A percentile compares a stretch with the other conserved stretches of the same genome.
Conservation (phyloP, 2,797 vertebrate genomes). For the Sciurus vulgaris region DNA sequence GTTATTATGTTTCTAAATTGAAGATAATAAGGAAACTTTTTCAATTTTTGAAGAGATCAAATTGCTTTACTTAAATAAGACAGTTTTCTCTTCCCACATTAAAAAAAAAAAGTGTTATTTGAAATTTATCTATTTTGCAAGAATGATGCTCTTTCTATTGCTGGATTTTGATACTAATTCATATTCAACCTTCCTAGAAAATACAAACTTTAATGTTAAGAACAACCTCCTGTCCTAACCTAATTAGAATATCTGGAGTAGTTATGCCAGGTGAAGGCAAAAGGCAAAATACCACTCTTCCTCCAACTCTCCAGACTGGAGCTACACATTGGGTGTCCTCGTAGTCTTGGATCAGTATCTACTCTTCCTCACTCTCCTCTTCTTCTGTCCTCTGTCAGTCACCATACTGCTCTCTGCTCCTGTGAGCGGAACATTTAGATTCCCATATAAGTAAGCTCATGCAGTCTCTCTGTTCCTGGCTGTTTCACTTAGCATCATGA, state of each 20-base stretch:
- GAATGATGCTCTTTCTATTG: background rate
- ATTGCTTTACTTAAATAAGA: background rate
- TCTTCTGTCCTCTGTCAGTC: no score
- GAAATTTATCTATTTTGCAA: background rate
- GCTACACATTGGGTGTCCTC: background rate
- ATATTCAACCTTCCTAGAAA: background rate
- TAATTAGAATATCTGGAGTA: background rate
- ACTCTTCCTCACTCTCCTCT: no score
- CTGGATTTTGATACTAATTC: background rate
- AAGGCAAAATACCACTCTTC: background rate
- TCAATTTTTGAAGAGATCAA: conserved; percentile 3
- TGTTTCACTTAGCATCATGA: background rate
- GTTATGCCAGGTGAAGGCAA: background rate
- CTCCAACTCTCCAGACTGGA: background rate
- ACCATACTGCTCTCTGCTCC: background rate
- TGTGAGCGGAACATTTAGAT: background rate
- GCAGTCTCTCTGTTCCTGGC: background rate
- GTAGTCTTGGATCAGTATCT: background rate
- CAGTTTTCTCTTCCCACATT: background rate
- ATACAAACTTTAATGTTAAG: background rate
- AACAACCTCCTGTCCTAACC: background rate
- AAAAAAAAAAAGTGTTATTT: background rate
- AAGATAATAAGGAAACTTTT: background rate
- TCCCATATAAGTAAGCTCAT: background rate
- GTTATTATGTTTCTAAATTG: background rate